These are phyloP conservation scores for Tachysurus vachellii DNA, from an alignment of 2,113 vertebrate species.

Conservation along the genomic window DNA sequence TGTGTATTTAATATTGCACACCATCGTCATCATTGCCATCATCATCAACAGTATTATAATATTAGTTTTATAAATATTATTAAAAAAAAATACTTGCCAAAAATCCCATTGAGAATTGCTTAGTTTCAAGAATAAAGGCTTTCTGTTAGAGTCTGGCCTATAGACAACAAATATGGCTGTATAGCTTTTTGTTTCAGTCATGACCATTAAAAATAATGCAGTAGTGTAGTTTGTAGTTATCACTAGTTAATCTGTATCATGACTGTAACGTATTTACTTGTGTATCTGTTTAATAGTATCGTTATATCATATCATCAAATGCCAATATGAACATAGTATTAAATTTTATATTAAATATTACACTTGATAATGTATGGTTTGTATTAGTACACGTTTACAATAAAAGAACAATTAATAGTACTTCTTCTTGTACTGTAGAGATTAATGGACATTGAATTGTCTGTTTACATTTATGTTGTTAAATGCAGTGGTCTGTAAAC, in stretches of 20 bases:
- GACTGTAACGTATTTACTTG: neutral
- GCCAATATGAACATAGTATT: neutral
- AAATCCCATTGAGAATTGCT: neutral
- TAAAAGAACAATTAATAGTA: neutral
- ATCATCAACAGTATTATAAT: neutral
- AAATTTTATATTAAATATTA: neutral
- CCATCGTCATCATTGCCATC: neutral
- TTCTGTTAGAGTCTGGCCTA: no score
- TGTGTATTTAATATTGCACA: neutral
- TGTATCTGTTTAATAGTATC: neutral
- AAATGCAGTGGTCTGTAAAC: no score
- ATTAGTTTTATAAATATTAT: neutral
- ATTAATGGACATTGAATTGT: no score
- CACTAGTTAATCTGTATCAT: neutral
- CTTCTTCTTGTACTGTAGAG: no score
- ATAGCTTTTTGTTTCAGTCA: neutral
- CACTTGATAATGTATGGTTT: neutral
- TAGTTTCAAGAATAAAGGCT: neutral
- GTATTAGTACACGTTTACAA: neutral
- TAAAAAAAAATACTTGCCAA: no score
- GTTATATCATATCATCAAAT: neutral
- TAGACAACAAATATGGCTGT: neutral
- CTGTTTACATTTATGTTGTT: no score
- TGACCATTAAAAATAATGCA: neutral
- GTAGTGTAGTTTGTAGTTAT: neutral